Percentiles rank a stretch among this genome's conserved stretches.
These are phyloP conservation scores for Conchocele bisecta DNA, from an alignment of 2,888 invertebrate species.

Conservation along the genomic window DNA sequence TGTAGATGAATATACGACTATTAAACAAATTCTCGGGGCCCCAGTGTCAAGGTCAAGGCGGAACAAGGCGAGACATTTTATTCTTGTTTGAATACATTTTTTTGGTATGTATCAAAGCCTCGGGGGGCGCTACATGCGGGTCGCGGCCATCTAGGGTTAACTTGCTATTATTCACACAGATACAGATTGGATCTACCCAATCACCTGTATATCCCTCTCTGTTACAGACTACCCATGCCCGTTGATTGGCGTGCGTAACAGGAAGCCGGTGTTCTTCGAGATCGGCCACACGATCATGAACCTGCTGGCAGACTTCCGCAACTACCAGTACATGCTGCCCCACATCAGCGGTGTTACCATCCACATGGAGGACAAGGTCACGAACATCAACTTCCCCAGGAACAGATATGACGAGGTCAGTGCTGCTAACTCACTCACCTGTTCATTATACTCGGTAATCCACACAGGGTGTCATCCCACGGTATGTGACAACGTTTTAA, in stretches of 20 bases:
- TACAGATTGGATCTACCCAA: too few species aligned
- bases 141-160: too few species aligned
- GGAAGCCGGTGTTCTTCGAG: constrained; percentile 92
- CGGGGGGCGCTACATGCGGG: too few species aligned
- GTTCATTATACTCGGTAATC: constrained; percentile 90
- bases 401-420: constrained; percentile 86
- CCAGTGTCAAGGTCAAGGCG: too few species aligned
- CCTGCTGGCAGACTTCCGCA: constrained; percentile 92
- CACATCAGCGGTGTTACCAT: constrained; percentile 90
- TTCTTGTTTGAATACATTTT: too few species aligned
- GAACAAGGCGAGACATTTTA: too few species aligned
- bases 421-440: constrained; percentile 86
- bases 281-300: constrained; percentile 95
- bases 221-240: constrained; percentile 90
- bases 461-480: constrained; percentile 89
- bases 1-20: too few species aligned
- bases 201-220: background rate
- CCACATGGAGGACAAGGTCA: constrained; percentile 92
- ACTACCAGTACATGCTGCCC: constrained; percentile 91
- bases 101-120: too few species aligned
- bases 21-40: too few species aligned
- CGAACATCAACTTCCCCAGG: constrained; percentile 89
- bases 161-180: too few species aligned
- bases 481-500: too few species aligned
- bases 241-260: constrained; percentile 89